Evolutionary conservation across 1,140 invertebrate genomes (phyloP), one percentile per base, ranked within the genome.

Genomic region (Tetramorium parvispinum): DNA sequence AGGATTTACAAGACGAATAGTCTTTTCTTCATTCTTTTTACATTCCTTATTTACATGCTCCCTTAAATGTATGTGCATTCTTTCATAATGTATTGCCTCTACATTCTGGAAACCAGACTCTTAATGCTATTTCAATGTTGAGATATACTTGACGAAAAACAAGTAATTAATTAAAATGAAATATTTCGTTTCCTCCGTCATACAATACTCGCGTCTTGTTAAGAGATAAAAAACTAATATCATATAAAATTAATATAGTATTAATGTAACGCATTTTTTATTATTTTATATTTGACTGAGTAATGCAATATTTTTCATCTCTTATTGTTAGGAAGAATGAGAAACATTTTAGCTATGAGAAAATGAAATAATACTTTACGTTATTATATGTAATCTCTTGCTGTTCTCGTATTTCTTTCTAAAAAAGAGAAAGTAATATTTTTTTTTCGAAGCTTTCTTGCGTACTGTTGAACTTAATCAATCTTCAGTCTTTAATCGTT

Each of bases 1-100:
- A 51, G 61, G 55, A 88, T 75, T 24, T 46, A 40, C 32, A 37
- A 81, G 11, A 46, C 75, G 16, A 27, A 77, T 2, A 2, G 61
- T 32, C 7, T 51, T 37, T n/a, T 51, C 10, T n/a, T 68, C 18
- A 27, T 53, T 18, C 3, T 6, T 79, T 68, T 7, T 13, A 16
- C 27, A 70, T 70, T 70, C 13, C 10, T 7, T 11, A 53, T 3
- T 5, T 68, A 81, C 13, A 53, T 1, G 24, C 43, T 18, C n/a
- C 11, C 24, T 68, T 79, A 68, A 79, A 53, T 2, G 13, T 6
- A 65, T 6, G 10, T 66, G 40, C 18, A 1, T 40, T 13, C 6
- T 63, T 77, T 78, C 11, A 37, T 13, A 16, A 21, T 51, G 10
- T 65, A 27, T 8, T 70, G 37, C n/a, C 53, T 57, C 13, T 43